Conservation (phyloP, 1,140 invertebrate genomes). For the Aphaenogaster rudis region DNA sequence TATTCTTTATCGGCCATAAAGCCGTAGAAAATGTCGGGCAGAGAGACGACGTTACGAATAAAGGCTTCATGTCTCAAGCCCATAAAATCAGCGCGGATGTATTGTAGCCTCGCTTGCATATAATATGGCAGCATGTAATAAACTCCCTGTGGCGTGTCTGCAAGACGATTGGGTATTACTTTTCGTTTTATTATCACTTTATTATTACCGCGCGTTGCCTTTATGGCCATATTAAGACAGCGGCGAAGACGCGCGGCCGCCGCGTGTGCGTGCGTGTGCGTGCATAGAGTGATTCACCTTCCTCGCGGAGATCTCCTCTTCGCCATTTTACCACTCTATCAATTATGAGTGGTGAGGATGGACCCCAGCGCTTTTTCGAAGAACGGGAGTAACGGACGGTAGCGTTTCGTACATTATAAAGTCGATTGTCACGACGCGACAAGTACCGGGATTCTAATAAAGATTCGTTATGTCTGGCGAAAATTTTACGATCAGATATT, state of each 20-base stretch:
- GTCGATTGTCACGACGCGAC: background rate
- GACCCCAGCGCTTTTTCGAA: constrained; percentile 44
- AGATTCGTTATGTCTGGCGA: constrained; percentile 17
- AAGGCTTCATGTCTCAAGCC: constrained; percentile 71
- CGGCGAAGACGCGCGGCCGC: constrained; percentile 13
- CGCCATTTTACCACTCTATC: constrained; percentile 82
- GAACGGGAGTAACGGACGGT: constrained; percentile 42
- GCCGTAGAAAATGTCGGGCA: constrained; percentile 63
- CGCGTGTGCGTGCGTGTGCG: constrained; percentile 18
- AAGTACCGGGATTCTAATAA: constrained; percentile 31
- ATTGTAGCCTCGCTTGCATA: constrained; percentile 72
- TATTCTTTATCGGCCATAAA: constrained; percentile 73
- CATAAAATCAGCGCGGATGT: constrained; percentile 74
- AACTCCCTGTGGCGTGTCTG: constrained; percentile 80
- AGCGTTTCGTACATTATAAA: constrained; percentile 35
- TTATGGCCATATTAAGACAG: constrained; percentile 80
- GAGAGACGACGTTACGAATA: constrained; percentile 60
- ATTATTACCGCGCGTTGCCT: constrained; percentile 81
- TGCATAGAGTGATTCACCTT: constrained; percentile 72
- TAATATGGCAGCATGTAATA: constrained; percentile 81
- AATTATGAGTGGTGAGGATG: constrained; percentile 77
- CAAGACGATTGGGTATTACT: constrained; percentile 79
- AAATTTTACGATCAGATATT: constrained; percentile 49
- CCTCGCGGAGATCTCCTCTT: constrained; percentile 6
- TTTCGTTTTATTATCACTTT: constrained; percentile 84